A percentile compares a stretch with the other conserved stretches of the same genome.
phyloP scores from a whole-genome alignment of 1,140 invertebrate genomes.

The Eciton burchellii region DNA sequence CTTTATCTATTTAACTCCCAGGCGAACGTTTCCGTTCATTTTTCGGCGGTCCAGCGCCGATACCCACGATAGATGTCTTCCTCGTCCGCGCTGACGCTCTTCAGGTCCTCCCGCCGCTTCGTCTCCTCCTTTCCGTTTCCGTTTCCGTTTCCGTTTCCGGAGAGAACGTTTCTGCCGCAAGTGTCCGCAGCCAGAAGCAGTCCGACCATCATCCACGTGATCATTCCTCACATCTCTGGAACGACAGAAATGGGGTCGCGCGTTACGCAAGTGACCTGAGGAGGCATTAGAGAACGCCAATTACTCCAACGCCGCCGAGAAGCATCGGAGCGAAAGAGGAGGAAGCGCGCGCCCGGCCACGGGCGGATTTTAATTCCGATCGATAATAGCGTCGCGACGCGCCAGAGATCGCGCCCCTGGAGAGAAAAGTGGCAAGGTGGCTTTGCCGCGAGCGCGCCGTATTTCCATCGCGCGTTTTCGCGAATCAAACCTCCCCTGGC shows the following conservation, averaged over 20 bases:
- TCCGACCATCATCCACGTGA: slow-evolving; percentile 86
- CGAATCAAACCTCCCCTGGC: slow-evolving; percentile 23
- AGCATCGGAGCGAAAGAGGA: slow-evolving; percentile 7
- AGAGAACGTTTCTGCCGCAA: slow-evolving; percentile 83
- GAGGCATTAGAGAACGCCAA: slow-evolving; percentile 50
- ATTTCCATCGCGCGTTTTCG: slow-evolving; percentile 24
- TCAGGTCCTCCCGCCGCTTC: slow-evolving; percentile 78
- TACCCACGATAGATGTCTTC: slow-evolving; percentile 84
- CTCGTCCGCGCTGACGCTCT: slow-evolving; percentile 77
- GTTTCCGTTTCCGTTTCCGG: slow-evolving; percentile 82
- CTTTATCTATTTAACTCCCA: slow-evolving; percentile 22
- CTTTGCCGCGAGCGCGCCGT: slow-evolving; percentile 17
- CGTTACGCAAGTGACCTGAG: slow-evolving; percentile 58
- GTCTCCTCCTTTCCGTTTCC: slow-evolving; percentile 81
- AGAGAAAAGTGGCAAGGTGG: slow-evolving; percentile 22
- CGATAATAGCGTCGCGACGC: slow-evolving; percentile 41
- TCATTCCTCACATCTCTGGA: slow-evolving; percentile 86
- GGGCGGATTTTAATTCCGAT: slow-evolving; percentile 59
- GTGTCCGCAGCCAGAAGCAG: slow-evolving; percentile 85
- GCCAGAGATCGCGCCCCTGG: slow-evolving; percentile 8
- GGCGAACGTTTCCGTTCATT: slow-evolving; percentile 28
- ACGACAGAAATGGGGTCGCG: slow-evolving; percentile 73
- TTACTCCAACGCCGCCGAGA: slow-evolving; percentile 37
- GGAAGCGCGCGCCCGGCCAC: background rate
- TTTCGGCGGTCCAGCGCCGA: slow-evolving; percentile 51